Base-by-base conservation (phyloP, 2,888 invertebrate genomes). In the Cantharis nigra region DNA sequence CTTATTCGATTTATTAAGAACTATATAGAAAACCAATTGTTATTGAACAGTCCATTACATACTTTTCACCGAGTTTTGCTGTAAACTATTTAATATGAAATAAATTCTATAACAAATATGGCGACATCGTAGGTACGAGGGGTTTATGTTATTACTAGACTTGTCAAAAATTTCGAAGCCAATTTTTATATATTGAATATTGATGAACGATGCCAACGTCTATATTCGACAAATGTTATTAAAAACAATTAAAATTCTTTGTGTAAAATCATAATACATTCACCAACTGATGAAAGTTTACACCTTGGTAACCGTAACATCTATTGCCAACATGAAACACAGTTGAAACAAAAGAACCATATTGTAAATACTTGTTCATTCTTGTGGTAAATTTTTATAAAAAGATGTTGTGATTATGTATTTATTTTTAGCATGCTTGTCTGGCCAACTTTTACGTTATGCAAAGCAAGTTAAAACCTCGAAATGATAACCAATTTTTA, bases 51-150 rank as follows among this genome's bases (percentile, higher is more conserved):
- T 49, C 2, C 5, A 49, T 49, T 49, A 49, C 49, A 49, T 49
- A 49, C n/a, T 49, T 49, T 49, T 49, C 7, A n/a, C 9, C 13
- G 9, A 67, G 64, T 9, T 23, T 9, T 4, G 65, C 10, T 13
- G 23, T 5, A 67, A 26, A 26, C n/a, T 65, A 23, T 67, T 67
- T 67, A 67, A 67, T 67, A 67, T n/a, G 13, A 67, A 67, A 67
- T n/a, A 23, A 23, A 67, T 23, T 67, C 65, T 67, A 26, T n/a
- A 67, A 67, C 65, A 67, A 67, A 67, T 67, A 67, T 67, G 65
- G 65, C 65, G 65, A 67, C 65, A 67, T 67, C 23, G 9, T 20
- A 18, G 23, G 65, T 23, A 67, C 18, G 23, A n/a, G 26, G 65
- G 26, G 2, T 67, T 67, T n/a, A 67, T 67, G 65, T 67, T 67